Evolutionary conservation across 2,888 invertebrate species (phyloP), one percentile per base, ranked within the genome.

Genomic region (Mesochorus sp.): DNA sequence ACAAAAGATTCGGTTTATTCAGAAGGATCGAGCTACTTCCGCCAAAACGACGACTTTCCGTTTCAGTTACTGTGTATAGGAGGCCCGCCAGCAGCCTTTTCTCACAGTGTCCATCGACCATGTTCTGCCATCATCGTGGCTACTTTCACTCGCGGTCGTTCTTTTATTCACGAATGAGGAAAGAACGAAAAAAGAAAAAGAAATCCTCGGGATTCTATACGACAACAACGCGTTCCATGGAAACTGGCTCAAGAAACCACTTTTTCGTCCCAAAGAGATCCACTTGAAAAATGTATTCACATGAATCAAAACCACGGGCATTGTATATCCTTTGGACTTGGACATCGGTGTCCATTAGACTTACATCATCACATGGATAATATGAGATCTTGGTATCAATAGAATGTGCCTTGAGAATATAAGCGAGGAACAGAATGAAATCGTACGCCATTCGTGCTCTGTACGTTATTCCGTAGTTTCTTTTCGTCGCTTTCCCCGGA

Each of bases 1-100:
- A 77, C 77, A 77, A 77, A 77, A 73, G 72, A 73, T 51, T 68
- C 67, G 49, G 77, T 64, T 68, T 68, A 77, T 73, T 73, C 77
- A 49, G 24, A 73, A 68, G 77, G 72, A 34, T 47, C 67, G 47
- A 47, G 51, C 67, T 28, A 62, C 73, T 62, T 73, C 77, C 73
- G 73, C 47, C 47, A 37, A 62, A 31, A 67, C 51, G 49, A 62
- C 67, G 62, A 62, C 62, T 73, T 77, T 77, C 67, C 72, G 77
- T 57, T 72, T 53, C 49, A 8, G 61, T 62, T 61, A 49, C 73
- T 24, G 31, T 39, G 5, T 57, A 47, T 44, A 31, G n/a, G n/a
- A n/a, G n/a, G n/a, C 59, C 26, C 21, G 59, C 62, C 51, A 66
- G 14, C 26, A n/a, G n/a, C n/a, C n/a, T n/a, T 31, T 17, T 49